phyloP scores from a whole-genome alignment of 2,888 invertebrate genomes.

The Mythimna impura region DNA sequence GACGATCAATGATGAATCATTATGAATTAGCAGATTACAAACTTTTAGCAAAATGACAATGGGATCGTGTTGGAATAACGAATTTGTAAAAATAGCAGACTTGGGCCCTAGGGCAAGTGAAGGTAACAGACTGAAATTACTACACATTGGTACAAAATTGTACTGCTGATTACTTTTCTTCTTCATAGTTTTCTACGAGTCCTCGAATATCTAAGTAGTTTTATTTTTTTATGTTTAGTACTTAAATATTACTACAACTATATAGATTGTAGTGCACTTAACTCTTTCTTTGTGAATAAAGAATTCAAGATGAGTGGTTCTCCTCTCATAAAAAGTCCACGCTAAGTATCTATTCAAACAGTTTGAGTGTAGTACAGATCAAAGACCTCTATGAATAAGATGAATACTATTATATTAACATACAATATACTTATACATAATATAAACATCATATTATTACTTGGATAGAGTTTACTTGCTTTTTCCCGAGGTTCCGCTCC shows the following conservation, averaged over 20 bases:
- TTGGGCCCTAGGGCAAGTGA: too few relatives aligned
- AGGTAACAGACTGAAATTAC: too few relatives aligned
- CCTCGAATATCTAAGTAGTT: not conserved
- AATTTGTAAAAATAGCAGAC: too few relatives aligned
- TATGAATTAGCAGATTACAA: too few relatives aligned
- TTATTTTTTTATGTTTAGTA: too few relatives aligned
- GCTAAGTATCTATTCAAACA: conserved; percentile 38
- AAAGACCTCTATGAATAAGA: conserved; percentile 41
- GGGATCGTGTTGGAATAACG: too few relatives aligned
- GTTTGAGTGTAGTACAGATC: conserved; percentile 36
- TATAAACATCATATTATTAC: not conserved
- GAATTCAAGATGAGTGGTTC: conserved; percentile 17
- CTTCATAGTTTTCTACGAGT: not conserved
- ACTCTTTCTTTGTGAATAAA: conserved; percentile 47
- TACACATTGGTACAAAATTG: too few relatives aligned
- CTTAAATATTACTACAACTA: conserved; percentile 9
- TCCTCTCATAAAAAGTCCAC: conserved; percentile 24
- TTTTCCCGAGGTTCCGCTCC: not conserved
- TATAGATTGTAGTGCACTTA: conserved; percentile 42
- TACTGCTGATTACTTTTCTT: not conserved
- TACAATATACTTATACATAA: not conserved
- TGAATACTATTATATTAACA: conserved; percentile 4
- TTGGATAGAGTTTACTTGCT: not conserved
- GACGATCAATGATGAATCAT: too few relatives aligned
- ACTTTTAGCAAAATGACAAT: too few relatives aligned